Base-by-base conservation (phyloP, 2,113 vertebrate species). In the Tetraodon nigroviridis region DNA sequence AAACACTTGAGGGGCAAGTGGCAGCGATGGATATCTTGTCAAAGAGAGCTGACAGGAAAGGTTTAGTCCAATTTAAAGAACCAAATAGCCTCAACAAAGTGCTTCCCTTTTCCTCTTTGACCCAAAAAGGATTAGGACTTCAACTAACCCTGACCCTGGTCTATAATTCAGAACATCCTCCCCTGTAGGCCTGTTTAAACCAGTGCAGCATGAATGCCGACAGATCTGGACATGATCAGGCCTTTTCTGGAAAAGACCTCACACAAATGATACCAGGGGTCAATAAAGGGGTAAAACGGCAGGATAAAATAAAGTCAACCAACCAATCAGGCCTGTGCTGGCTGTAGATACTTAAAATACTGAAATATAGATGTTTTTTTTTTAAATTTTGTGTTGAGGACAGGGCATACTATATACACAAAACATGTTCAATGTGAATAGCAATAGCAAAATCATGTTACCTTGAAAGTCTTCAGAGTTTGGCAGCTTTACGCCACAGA, bases 381-480 rank as follows among this genome's bases (percentile, higher is more conserved):
- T n/a, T n/a, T n/a, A n/a, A n/a, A 24, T 24, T 24, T 24, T 24
- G 22, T 24, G 22, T 24, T 24, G 22, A 24, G 22, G 22, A 24
- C 22, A 27, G 24, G 24, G 24, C 24, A 27, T 6, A 27, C 24
- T 12, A 37, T 12, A 37, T 10, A 37, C 32, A 37, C 32, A 37
- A 1, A 11, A 32, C 29, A 32, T 24, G 24, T 27, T 27, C 24
- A 27, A 6, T 27, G 24, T 5, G 4, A 27, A 27, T 27, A 27
- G 7, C 5, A 4, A 27, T 27, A 5, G 2, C 24, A n/a, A 5
- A 5, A n/a, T 1, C 44, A n/a, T 46, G 29, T 84, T 95, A 99
- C 97, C 97, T 96, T 99, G 97, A 86, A 99, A 99, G 84, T 99
- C 95, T 82, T 99, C 97, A 10, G 97, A 99, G 92, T 99, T 99